Conservation (phyloP, 1,140 invertebrate genomes). For the Euwallacea similis region DNA sequence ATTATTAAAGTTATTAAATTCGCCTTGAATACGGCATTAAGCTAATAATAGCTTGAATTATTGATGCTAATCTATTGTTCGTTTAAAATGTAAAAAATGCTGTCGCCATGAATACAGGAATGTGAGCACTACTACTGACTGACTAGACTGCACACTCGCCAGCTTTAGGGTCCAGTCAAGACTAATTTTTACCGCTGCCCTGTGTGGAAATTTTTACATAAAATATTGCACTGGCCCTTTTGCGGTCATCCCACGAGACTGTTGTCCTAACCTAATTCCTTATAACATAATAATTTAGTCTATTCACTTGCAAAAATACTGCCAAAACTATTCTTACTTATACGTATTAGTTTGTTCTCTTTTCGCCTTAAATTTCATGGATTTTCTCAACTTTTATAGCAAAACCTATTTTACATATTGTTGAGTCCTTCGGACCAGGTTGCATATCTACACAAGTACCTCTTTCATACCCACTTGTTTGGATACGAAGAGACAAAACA, state of each 20-base stretch:
- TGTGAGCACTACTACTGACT: slow-evolving; percentile 38
- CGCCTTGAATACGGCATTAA: neutral
- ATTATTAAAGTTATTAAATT: neutral
- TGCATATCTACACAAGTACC: slow-evolving; percentile 26
- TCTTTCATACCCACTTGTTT: too few species aligned
- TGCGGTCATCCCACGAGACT: too few species aligned
- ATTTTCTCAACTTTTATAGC: slow-evolving; percentile 26
- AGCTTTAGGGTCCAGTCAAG: slow-evolving; percentile 44
- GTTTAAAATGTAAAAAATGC: neutral
- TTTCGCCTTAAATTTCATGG: slow-evolving; percentile 33
- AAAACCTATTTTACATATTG: slow-evolving; percentile 25
- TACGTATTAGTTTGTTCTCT: neutral
- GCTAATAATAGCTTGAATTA: slow-evolving; percentile 1
- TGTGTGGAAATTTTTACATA: too few species aligned
- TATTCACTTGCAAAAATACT: slow-evolving; percentile 54
- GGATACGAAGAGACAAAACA: slow-evolving; percentile 38
- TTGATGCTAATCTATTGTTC: neutral
- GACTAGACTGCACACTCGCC: slow-evolving; percentile 54
- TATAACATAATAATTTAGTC: slow-evolving; percentile 3
- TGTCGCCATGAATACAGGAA: neutral
- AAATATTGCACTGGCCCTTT: too few species aligned
- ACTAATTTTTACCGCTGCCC: too few species aligned
- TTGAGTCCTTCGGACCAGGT: slow-evolving; percentile 10
- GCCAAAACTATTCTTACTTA: slow-evolving; percentile 49
- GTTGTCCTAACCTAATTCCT: too few species aligned